Conservation (phyloP, 2,888 invertebrate species). For the Ditula angustiorana region DNA sequence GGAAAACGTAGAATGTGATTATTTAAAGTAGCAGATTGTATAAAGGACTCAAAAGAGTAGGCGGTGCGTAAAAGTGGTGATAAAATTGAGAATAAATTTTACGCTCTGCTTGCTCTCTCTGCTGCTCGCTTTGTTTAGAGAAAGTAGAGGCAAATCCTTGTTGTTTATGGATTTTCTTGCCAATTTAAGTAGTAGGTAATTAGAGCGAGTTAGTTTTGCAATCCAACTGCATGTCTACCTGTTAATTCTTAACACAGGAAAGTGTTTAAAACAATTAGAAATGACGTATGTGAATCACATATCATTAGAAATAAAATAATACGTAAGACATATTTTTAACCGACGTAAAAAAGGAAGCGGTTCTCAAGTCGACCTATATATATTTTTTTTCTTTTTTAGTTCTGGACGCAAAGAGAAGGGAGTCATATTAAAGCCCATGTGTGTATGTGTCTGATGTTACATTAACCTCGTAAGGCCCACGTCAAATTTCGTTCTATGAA, state of each 20-base stretch:
- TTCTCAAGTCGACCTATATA: too few relatives aligned
- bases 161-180: conserved; percentile 33
- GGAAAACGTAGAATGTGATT: not conserved
- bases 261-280: not conserved
- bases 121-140: conserved; percentile 36
- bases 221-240: not conserved
- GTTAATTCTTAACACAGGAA: too few relatives aligned
- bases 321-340: too few relatives aligned
- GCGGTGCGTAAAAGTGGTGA: conserved; percentile 35
- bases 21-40: conserved; percentile 20
- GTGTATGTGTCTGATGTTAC: too few relatives aligned
- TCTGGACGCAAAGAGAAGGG: too few relatives aligned
- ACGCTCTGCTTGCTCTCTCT: conserved; percentile 36
- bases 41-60: conserved; percentile 33
- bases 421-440: too few relatives aligned
- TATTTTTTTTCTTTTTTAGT: too few relatives aligned
- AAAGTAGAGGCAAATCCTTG: conserved; percentile 35
- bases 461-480: too few relatives aligned
- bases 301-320: not conserved
- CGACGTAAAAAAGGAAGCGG: too few relatives aligned
- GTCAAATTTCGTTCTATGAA: too few relatives aligned
- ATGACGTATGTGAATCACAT: not conserved
- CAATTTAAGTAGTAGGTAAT: conserved; percentile 21
- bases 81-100: conserved; percentile 37
- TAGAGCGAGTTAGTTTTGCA: conserved; percentile 13